Evolutionary conservation across 2,113 vertebrate species (phyloP), one percentile per base, ranked within the genome.

Genomic region (Petromus typicus): DNA sequence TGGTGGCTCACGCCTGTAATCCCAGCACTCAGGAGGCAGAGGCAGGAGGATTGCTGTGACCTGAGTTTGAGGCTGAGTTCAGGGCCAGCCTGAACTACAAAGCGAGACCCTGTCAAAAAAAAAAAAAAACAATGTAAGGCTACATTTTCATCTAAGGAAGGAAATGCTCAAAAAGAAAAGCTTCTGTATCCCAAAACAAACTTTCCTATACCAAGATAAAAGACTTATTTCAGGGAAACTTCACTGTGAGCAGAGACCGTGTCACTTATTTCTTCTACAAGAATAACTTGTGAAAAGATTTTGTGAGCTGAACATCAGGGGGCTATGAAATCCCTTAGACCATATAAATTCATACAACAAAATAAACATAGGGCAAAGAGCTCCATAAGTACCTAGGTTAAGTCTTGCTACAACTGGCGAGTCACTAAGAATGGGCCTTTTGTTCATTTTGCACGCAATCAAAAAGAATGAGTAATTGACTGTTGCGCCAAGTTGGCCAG

Each of bases 401-500:
- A 93, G 93, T 93, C 59, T 91, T 91, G 8, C 86, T 85, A 94
- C 91, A 96, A 97, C 4, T 83, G 79, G 61, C 63, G 94, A 95
- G 95, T 91, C 86, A 87, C 64, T 91, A 96, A 91, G 63, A 96
- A 91, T 12, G 93, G 69, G 37, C 30, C 69, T 94, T 97, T 96
- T 94, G 73, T 95, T 95, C 94, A 83, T 92, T 93, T 86, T 87
- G 66, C 23, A 90, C 97, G 69, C 0, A 20, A 91, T 97, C 94
- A 95, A 86, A 97, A 96, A 75, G 81, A 95, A 83, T 89, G 92
- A 94, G 89, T 95, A 95, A 95, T 71, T 95, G 91, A 96, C 94
- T 59, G 45, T 64, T 90, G 82, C 84, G 76, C 93, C 67, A 94
- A 94, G 57, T 76, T 16, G 5, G 78, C 90, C 93, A 95, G 90